Evolutionary conservation across 2,113 vertebrate genomes (phyloP).

Genomic region (Arizona elegans): DNA sequence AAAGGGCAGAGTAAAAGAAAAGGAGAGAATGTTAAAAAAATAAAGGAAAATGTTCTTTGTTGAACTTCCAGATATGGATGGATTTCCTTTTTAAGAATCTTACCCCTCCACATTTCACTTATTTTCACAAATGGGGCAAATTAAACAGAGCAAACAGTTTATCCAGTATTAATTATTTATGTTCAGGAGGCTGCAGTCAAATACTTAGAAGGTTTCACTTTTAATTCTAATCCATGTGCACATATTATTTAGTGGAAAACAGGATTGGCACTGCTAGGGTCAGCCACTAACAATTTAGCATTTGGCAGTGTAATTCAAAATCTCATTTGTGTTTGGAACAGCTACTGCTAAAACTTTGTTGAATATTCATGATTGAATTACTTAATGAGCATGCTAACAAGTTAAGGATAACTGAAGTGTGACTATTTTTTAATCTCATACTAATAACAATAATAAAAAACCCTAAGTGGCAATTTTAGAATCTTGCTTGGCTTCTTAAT

Average conservation of each 20-base stretch:
- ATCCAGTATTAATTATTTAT: not conserved
- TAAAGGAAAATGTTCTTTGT: too few relatives aligned
- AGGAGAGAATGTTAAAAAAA: too few relatives aligned
- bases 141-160: not conserved
- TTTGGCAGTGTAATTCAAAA: not conserved
- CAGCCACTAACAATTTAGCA: not conserved
- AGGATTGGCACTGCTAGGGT: not conserved
- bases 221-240: not conserved
- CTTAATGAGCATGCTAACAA: slow-evolving; percentile 30
- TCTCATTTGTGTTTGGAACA: slow-evolving; percentile 14
- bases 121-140: not conserved
- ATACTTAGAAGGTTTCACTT: not conserved
- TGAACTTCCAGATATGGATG: not conserved
- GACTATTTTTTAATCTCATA: slow-evolving; percentile 25
- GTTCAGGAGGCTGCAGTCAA: not conserved
- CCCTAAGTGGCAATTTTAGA: slow-evolving; percentile 22
- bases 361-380: slow-evolving; percentile 2
- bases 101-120: not conserved
- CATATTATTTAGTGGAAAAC: not conserved
- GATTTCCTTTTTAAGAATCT: not conserved
- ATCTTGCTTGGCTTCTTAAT: slow-evolving; percentile 20
- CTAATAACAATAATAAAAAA: slow-evolving; percentile 33
- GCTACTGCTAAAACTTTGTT: slow-evolving; percentile 4
- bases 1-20: too few relatives aligned
- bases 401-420: slow-evolving; percentile 18